Conservation (phyloP, 2,888 invertebrate genomes). For the Brenthis hecate region DNA sequence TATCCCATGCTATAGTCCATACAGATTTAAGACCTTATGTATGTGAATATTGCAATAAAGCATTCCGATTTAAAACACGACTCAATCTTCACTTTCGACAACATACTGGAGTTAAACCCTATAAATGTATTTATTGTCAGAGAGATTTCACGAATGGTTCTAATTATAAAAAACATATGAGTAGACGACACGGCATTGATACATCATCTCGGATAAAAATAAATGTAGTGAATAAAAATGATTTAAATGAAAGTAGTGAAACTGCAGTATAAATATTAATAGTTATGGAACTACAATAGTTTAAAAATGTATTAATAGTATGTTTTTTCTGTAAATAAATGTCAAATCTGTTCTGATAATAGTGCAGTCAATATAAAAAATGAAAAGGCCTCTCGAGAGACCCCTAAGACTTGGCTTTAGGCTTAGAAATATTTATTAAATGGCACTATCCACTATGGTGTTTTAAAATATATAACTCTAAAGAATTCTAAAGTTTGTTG, state of each 20-base stretch:
- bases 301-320: no score
- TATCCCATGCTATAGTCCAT: slow-evolving; percentile 75
- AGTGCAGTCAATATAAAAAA: no score
- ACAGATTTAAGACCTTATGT: slow-evolving; percentile 72
- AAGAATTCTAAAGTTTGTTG: no score
- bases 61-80: slow-evolving; percentile 72
- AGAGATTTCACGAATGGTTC: slow-evolving; percentile 77
- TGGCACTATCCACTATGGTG: no score
- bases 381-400: no score
- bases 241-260: slow-evolving; percentile 16
- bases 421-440: no score
- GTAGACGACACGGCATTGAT: slow-evolving; percentile 70
- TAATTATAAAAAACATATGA: slow-evolving; percentile 77
- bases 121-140: slow-evolving; percentile 68
- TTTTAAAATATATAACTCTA: no score
- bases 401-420: no score
- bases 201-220: slow-evolving; percentile 64
- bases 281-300: no score
- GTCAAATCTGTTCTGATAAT: no score
- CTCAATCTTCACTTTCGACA: slow-evolving; percentile 71
- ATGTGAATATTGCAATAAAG: slow-evolving; percentile 72
- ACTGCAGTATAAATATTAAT: neutral
- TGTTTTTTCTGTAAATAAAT: no score
- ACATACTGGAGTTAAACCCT: slow-evolving; percentile 76
- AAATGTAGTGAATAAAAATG: slow-evolving; percentile 45